Conservation (phyloP, 37 sponge, comb jelly and placozoan species). For the Cliona cf. orientalis region DNA sequence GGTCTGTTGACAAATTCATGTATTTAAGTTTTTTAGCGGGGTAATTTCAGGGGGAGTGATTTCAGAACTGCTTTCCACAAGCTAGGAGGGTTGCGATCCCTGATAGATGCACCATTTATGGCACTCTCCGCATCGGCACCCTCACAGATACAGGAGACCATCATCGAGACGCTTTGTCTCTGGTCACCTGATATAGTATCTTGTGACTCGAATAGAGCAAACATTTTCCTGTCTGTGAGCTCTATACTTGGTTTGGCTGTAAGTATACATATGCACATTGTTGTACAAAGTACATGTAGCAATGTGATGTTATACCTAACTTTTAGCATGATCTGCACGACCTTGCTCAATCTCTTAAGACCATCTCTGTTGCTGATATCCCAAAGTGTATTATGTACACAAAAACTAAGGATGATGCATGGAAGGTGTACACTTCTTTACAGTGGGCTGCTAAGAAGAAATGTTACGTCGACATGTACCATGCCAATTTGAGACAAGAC, state of each 20-base stretch:
- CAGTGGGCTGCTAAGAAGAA: background rate
- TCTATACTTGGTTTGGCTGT: background rate
- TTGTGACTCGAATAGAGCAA: background rate
- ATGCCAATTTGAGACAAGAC: conserved; percentile 1
- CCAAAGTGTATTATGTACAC: conserved; percentile 5
- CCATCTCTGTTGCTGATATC: background rate
- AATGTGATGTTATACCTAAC: background rate
- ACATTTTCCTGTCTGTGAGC: conserved; percentile 4
- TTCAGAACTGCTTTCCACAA: background rate
- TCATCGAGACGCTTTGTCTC: background rate
- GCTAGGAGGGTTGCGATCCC: conserved; percentile 19
- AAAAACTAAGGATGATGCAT: background rate
- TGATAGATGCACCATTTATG: conserved; percentile 10
- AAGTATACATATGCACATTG: background rate
- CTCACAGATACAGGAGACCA: background rate
- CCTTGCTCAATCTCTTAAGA: background rate
- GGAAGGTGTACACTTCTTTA: background rate
- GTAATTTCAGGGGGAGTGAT: conserved; percentile 8
- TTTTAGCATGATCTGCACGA: background rate
- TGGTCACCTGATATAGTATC: background rate
- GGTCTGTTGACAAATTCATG: too few relatives aligned
- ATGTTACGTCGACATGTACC: too few relatives aligned
- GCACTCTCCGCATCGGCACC: conserved; percentile 22
- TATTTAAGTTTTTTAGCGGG: too few relatives aligned
- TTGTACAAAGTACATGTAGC: background rate